These are phyloP conservation scores for Latrodectus hesperus DNA, from an alignment of 2,888 invertebrate genomes.

Conservation along the genomic window DNA sequence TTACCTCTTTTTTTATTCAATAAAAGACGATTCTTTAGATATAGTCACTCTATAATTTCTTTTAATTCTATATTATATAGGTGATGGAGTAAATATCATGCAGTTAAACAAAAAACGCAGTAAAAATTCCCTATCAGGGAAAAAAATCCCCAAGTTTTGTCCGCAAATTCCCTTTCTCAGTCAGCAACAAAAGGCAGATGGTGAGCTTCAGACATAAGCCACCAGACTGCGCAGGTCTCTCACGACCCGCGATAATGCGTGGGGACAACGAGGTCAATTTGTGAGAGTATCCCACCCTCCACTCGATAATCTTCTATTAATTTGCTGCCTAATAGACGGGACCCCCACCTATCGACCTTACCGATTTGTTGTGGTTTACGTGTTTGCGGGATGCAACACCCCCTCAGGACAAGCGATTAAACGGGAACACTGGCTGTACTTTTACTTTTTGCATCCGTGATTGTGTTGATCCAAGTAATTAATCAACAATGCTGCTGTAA, in stretches of 20 bases:
- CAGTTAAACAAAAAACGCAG: too few relatives aligned
- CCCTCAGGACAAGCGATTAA: too few relatives aligned
- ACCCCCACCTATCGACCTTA: slow-evolving; percentile 29
- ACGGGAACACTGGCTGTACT: too few relatives aligned
- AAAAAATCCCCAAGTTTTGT: neutral
- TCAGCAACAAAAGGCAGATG: slow-evolving; percentile 23
- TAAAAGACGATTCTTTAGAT: too few relatives aligned
- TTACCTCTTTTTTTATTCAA: too few relatives aligned
- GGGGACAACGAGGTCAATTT: slow-evolving; percentile 62
- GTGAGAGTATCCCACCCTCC: slow-evolving; percentile 57
- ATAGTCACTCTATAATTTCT: too few relatives aligned
- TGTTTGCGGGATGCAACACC: slow-evolving; percentile 4
- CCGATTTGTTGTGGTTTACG: slow-evolving; percentile 53
- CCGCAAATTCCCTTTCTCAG: slow-evolving; percentile 7
- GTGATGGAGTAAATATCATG: too few relatives aligned
- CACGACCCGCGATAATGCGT: slow-evolving; percentile 55
- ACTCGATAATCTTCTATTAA: slow-evolving; percentile 60
- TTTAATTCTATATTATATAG: too few relatives aligned
- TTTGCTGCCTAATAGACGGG: slow-evolving; percentile 56
- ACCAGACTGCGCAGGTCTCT: slow-evolving; percentile 32
- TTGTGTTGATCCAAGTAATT: too few relatives aligned
- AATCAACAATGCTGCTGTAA: too few relatives aligned
- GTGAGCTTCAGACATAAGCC: slow-evolving; percentile 31
- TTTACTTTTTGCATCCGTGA: too few relatives aligned
- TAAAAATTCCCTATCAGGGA: too few relatives aligned